These are phyloP conservation scores for Pogona vitticeps DNA, from an alignment of 2,113 vertebrate genomes.

Conservation along the genomic window DNA sequence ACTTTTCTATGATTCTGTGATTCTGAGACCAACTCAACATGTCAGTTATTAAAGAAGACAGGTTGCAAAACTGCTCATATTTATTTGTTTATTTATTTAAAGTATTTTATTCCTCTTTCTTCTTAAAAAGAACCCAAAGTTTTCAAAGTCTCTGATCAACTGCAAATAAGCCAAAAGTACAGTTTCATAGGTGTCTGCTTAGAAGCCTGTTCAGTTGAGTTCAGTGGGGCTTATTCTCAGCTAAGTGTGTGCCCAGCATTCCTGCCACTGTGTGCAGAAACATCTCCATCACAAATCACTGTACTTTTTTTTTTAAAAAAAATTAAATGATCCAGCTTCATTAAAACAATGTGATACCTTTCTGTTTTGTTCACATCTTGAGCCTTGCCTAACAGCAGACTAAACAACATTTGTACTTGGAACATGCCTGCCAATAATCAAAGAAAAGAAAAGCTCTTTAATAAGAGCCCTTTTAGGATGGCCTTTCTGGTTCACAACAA, in stretches of 20 bases:
- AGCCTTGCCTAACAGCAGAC: conserved; percentile 3
- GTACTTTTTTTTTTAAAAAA: background rate
- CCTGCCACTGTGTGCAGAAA: background rate
- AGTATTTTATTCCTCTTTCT: no score
- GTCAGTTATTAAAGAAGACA: background rate
- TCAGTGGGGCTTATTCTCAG: background rate
- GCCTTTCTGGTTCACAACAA: conserved; percentile 53
- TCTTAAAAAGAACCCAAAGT: no score
- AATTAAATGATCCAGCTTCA: background rate
- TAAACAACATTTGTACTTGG: background rate
- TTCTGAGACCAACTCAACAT: background rate
- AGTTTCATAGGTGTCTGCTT: background rate
- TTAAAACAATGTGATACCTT: conserved; percentile 5
- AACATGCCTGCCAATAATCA: background rate
- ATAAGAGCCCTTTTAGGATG: conserved; percentile 30
- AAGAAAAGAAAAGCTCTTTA: conserved; percentile 29
- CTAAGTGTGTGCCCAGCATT: background rate
- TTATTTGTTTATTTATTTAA: no score
- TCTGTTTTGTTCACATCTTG: background rate
- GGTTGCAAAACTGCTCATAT: background rate
- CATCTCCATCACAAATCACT: background rate
- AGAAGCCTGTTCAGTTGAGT: background rate
- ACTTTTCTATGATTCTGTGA: no score
- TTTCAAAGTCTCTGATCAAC: background rate
- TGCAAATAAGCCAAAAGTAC: background rate